Conservation (phyloP, 53 echinoderm and acorn worm species). For the Patiria pectinifera region DNA sequence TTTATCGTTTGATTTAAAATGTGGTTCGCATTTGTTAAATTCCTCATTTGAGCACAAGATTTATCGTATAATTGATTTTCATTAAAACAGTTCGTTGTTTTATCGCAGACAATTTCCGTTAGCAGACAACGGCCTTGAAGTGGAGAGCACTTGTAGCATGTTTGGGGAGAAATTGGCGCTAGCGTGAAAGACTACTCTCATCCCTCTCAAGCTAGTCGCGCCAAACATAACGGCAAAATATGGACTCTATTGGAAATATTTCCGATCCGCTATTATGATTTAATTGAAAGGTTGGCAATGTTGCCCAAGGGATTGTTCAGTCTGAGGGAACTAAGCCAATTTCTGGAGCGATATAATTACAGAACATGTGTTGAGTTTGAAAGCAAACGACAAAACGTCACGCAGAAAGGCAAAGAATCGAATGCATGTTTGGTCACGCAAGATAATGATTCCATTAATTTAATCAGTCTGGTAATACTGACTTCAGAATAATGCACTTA, state of each 20-base stretch:
- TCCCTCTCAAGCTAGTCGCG: neutral
- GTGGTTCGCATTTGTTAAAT: neutral
- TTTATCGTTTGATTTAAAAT: neutral
- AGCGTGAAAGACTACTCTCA: neutral
- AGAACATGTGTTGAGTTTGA: neutral
- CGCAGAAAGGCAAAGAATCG: neutral
- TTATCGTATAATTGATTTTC: neutral
- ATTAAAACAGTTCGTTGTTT: neutral
- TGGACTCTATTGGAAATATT: neutral
- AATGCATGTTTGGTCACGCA: neutral
- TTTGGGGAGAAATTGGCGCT: neutral
- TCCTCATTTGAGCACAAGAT: neutral
- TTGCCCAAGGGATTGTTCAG: constrained; percentile 7
- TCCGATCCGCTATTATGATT: neutral
- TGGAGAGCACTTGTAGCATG: constrained; percentile 27
- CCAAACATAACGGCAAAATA: neutral
- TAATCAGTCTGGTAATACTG: neutral
- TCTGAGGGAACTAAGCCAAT: neutral
- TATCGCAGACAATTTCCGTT: neutral
- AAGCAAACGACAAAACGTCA: neutral
- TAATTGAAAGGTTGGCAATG: constrained; percentile 8
- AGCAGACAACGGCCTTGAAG: neutral
- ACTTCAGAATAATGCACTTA: neutral
- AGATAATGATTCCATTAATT: constrained; percentile 17
- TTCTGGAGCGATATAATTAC: constrained; percentile 3